These are phyloP conservation scores for Piaya cayana DNA, from an alignment of 2,113 vertebrate genomes.

Conservation along the genomic window DNA sequence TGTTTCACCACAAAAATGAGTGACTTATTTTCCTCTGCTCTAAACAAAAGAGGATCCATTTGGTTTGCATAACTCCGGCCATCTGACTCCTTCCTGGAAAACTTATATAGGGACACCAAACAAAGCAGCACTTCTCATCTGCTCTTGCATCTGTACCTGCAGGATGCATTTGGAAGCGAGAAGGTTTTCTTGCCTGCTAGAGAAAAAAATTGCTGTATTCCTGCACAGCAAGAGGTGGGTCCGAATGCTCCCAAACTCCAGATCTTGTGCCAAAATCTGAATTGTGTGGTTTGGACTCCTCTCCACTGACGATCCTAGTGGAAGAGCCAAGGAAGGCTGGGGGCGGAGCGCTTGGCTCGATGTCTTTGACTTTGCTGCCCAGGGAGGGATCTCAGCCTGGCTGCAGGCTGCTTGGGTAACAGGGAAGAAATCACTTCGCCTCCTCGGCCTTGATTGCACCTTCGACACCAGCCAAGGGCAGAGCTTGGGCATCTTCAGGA, in stretches of 20 bases:
- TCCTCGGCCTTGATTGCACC: background rate
- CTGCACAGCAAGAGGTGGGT: background rate
- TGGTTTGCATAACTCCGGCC: constrained; percentile 70
- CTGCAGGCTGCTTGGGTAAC: background rate
- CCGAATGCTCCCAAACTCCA: background rate
- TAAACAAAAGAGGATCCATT: constrained; percentile 71
- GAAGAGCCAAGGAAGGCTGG: background rate
- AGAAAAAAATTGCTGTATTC: background rate
- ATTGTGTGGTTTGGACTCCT: background rate
- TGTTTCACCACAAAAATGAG: constrained; percentile 69
- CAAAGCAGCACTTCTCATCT: background rate
- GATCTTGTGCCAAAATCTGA: background rate
- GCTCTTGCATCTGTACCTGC: background rate
- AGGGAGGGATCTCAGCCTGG: background rate
- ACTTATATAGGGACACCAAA: constrained; percentile 26
- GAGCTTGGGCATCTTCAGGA: background rate
- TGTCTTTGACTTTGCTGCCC: background rate
- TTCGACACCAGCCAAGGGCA: background rate
- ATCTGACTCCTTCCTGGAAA: constrained; percentile 73
- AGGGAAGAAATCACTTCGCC: background rate
- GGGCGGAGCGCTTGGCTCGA: fast-evolving
- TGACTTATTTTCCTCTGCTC: constrained; percentile 14
- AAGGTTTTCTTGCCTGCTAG: background rate
- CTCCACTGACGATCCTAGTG: background rate
- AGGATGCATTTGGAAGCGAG: background rate